phyloP scores from a whole-genome alignment of 2,888 invertebrate species.

The Penaeus monodon region DNA sequence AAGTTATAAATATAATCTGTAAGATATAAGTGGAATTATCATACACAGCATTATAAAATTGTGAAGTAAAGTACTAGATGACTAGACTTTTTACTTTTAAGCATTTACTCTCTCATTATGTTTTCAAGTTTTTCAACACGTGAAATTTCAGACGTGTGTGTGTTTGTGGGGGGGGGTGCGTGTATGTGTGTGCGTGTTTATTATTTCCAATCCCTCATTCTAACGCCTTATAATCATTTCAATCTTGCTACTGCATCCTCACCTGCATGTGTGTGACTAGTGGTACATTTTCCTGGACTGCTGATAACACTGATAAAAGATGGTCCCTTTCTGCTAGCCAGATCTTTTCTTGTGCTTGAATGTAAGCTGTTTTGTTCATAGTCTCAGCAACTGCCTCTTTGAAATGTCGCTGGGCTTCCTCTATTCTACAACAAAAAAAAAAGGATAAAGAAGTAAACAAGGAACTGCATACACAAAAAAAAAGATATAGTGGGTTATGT shows the following conservation, averaged over 20 bases:
- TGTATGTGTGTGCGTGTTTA: no score
- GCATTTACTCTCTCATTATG: no score
- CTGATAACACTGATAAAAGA: constrained; percentile 40
- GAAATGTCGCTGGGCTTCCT: constrained; percentile 47
- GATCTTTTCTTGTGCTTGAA: constrained; percentile 33
- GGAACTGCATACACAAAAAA: neutral
- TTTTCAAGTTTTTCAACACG: no score
- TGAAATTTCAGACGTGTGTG: no score
- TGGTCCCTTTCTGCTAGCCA: constrained; percentile 58
- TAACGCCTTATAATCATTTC: no score
- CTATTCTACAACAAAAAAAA: constrained; percentile 25
- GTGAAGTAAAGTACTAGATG: no score
- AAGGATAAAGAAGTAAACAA: neutral
- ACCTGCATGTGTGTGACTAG: constrained; percentile 44
- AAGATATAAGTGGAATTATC: no score
- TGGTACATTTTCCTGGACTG: constrained; percentile 41
- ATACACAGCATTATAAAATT: no score
- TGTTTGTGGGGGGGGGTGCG: no score
- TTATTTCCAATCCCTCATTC: no score
- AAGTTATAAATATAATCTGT: no score
- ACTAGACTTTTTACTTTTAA: no score
- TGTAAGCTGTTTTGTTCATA: constrained; percentile 23
- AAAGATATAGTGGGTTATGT: neutral
- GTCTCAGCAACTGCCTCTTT: constrained; percentile 30
- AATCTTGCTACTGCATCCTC: neutral